Percentiles rank a stretch among this genome's conserved stretches.
phyloP scores from a whole-genome alignment of 1,140 invertebrate genomes.

The Alviniconcha marisindica region DNA sequence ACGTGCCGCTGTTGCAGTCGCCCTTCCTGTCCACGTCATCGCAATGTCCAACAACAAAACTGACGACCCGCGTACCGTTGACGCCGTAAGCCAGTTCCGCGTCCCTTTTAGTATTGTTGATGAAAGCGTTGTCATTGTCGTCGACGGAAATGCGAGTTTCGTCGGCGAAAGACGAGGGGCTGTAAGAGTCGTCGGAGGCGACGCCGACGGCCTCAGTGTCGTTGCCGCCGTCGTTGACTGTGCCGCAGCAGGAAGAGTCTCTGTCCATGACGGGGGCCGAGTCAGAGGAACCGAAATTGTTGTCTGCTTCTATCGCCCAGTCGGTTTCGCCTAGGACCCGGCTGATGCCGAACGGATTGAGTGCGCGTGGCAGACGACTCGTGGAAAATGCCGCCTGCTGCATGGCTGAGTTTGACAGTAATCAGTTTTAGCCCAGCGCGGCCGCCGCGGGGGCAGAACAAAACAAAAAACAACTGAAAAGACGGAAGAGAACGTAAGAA shows the following conservation, averaged over 20 bases:
- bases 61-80: too few species aligned
- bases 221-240: not conserved
- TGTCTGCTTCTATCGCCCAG: not conserved
- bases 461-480: too few species aligned
- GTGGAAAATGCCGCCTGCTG: slow-evolving; percentile 24
- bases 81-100: not conserved
- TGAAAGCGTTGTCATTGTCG: slow-evolving; percentile 17
- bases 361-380: slow-evolving; percentile 24
- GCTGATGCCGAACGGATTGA: slow-evolving; percentile 32
- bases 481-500: too few species aligned
- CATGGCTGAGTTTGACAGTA: not conserved
- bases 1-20: too few species aligned
- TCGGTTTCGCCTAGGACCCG: slow-evolving; percentile 33
- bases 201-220: not conserved
- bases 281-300: not conserved
- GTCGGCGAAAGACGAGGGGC: slow-evolving; percentile 31
- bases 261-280: too few species aligned
- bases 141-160: slow-evolving; percentile 20
- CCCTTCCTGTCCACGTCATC: too few species aligned
- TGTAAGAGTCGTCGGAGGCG: slow-evolving; percentile 12
- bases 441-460: too few species aligned
- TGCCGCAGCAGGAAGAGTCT: not conserved
- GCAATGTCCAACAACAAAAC: too few species aligned
- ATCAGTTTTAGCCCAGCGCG: too few species aligned
- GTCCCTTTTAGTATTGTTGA: not conserved